Conservation (phyloP, 2,888 invertebrate genomes). For the Oxycera nigricornis region DNA sequence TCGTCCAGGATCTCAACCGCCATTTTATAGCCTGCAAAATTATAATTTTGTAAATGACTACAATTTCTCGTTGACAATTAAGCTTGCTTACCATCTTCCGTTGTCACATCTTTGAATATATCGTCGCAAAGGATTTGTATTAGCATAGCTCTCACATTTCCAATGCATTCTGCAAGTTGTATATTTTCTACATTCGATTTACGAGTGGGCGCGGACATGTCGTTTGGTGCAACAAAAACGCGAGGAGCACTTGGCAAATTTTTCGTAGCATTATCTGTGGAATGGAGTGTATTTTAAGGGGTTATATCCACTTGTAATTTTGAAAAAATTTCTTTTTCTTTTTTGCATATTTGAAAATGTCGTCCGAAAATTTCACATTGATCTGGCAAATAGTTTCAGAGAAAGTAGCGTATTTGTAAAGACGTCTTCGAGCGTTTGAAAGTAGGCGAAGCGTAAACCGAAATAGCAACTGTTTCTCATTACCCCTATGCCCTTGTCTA, state of each 20-base stretch:
- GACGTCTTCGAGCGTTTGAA: no score
- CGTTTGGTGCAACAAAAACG: constrained; percentile 48
- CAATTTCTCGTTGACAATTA: background rate
- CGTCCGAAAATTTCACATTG: no score
- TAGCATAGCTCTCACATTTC: constrained; percentile 81
- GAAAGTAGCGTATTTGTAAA: no score
- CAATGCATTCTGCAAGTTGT: constrained; percentile 83
- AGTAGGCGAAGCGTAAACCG: no score
- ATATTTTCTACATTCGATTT: constrained; percentile 69
- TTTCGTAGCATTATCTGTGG: constrained; percentile 45
- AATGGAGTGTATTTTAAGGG: background rate
- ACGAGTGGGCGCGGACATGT: constrained; percentile 50
- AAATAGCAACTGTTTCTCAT: no score
- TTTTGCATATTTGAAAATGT: no score
- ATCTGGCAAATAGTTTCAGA: no score
- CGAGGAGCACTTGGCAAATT: constrained; percentile 46
- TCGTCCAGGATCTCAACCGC: constrained; percentile 82
- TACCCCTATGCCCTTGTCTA: no score
- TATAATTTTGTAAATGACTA: background rate
- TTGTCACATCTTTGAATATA: constrained; percentile 61
- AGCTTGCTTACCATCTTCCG: constrained; percentile 56
- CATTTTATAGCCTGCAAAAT: constrained; percentile 65
- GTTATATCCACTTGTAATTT: no score
- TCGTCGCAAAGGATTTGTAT: constrained; percentile 83
- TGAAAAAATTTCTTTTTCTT: no score